phyloP scores from a whole-genome alignment of 2,113 vertebrate genomes.

The Ochotona princeps region DNA sequence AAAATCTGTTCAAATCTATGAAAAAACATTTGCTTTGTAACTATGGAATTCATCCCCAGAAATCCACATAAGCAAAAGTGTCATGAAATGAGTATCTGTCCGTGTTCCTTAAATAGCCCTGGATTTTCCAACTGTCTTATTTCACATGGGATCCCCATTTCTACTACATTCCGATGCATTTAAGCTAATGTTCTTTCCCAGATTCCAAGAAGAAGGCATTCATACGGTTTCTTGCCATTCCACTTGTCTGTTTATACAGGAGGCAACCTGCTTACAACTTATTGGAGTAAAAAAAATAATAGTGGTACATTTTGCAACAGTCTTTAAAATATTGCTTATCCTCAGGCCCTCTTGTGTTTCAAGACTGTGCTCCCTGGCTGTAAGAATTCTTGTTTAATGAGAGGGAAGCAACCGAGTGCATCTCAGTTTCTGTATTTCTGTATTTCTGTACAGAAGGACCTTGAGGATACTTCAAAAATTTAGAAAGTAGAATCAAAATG shows the following conservation, averaged over 20 bases:
- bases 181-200: neutral
- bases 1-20: constrained; percentile 34
- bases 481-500: too few relatives aligned
- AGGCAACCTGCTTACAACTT: constrained; percentile 46
- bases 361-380: neutral
- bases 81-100: constrained; percentile 5
- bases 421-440: too few relatives aligned
- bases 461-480: neutral
- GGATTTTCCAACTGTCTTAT: neutral
- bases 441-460: neutral
- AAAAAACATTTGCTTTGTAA: constrained; percentile 37
- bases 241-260: neutral
- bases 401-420: neutral
- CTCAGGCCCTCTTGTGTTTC: neutral
- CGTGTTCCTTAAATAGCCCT: neutral
- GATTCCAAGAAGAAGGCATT: neutral
- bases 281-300: constrained; percentile 50
- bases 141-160: neutral
- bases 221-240: neutral
- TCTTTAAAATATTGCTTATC: neutral
- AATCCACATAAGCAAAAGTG: neutral
- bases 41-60: neutral
- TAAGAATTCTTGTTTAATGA: neutral
- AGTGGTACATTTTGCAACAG: constrained; percentile 28
- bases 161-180: neutral